These are phyloP conservation scores for Propithecus deckenii DNA, from an alignment of 2,797 vertebrate species.

Conservation along the genomic window DNA sequence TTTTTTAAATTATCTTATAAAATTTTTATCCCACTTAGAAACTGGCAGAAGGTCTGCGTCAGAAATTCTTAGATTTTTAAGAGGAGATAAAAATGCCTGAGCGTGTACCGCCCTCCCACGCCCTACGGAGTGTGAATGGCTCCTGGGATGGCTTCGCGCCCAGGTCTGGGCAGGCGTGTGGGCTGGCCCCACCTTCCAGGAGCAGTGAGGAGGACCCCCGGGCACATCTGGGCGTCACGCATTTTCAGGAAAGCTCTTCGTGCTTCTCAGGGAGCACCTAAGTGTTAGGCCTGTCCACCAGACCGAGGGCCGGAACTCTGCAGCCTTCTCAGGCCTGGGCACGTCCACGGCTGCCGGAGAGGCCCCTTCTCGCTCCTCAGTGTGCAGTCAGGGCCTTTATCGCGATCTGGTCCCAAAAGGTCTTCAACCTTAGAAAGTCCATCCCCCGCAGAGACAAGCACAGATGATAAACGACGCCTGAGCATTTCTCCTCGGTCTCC, in stretches of 20 bases:
- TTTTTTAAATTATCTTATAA: not conserved
- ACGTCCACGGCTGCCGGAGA: not conserved
- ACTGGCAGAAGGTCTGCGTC: not conserved
- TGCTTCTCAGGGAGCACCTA: accelerated
- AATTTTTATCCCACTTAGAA: not conserved
- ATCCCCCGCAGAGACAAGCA: not conserved
- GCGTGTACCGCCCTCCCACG: not conserved
- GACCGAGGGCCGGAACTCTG: not conserved
- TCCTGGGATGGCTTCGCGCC: not conserved
- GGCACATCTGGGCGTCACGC: not conserved
- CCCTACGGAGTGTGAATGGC: not conserved
- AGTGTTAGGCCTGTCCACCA: no score
- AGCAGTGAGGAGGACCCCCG: not conserved
- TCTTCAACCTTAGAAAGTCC: not conserved
- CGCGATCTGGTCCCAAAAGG: not conserved
- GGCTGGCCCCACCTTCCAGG: not conserved
- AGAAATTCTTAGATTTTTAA: not conserved
- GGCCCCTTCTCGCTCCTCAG: accelerated
- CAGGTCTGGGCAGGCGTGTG: not conserved
- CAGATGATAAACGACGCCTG: not conserved
- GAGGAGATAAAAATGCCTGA: not conserved
- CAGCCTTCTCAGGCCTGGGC: not conserved
- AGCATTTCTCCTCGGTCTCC: not conserved
- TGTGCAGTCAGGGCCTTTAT: not conserved
- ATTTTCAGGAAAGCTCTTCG: not conserved